Evolutionary conservation across 2,113 vertebrate genomes (phyloP).

Genomic region (Prionailurus viverrinus): DNA sequence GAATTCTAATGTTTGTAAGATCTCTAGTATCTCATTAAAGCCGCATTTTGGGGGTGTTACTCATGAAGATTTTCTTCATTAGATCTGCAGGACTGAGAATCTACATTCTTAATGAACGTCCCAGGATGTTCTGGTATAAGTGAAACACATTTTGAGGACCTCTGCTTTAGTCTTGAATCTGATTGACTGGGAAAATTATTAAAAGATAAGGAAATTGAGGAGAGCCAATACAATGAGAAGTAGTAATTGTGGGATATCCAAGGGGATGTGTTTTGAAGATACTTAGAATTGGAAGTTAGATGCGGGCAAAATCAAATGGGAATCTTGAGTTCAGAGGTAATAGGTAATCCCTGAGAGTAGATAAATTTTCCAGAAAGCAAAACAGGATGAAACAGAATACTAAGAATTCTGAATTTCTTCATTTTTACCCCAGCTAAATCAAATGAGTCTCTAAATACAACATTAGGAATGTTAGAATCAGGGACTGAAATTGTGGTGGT

Average conservation of each 20-base stretch:
- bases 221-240: background rate
- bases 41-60: background rate
- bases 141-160: background rate
- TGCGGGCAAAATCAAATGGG: background rate
- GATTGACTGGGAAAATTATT: background rate
- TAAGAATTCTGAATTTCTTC: background rate
- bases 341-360: background rate
- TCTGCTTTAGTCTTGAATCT: background rate
- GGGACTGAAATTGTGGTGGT: background rate
- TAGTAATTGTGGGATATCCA: background rate
- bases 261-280: background rate
- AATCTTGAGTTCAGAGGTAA: background rate
- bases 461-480: background rate
- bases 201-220: background rate
- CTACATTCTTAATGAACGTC: background rate
- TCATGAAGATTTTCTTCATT: background rate
- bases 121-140: background rate
- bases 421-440: background rate
- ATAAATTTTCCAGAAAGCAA: slow-evolving; percentile 16
- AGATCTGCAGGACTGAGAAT: background rate
- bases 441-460: background rate
- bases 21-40: background rate
- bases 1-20: background rate
- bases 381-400: background rate
- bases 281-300: background rate